Conservation (phyloP, 1,140 invertebrate species). For the Drosophila pseudoananassae region DNA sequence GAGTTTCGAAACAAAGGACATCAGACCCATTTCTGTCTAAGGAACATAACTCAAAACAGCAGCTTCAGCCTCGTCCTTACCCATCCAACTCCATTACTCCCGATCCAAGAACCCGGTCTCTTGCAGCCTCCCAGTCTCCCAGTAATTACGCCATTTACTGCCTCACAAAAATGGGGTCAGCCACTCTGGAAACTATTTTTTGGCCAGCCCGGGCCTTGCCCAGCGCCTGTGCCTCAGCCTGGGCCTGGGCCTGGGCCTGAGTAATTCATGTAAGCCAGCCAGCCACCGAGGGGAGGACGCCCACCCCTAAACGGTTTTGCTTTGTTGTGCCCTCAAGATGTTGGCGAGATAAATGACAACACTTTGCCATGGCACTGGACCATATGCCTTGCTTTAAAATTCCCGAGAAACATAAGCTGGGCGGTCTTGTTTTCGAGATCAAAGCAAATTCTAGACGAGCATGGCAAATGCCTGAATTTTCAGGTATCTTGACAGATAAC, state of each 20-base stretch:
- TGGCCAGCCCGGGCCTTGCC: constrained; percentile 37
- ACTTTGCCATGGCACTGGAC: constrained; percentile 48
- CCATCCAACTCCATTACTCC: not conserved
- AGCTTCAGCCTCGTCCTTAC: constrained; percentile 13
- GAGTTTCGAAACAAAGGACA: constrained; percentile 67
- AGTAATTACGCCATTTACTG: constrained; percentile 82
- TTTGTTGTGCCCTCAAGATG: constrained; percentile 68
- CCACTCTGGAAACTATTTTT: constrained; percentile 69
- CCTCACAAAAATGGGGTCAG: constrained; percentile 68
- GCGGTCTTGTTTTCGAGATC: constrained; percentile 48
- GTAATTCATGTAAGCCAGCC: not conserved
- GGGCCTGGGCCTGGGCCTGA: not conserved
- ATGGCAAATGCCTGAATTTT: constrained; percentile 28
- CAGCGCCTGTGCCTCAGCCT: not conserved
- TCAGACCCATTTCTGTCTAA: constrained; percentile 29
- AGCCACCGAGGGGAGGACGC: not conserved
- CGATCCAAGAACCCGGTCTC: constrained; percentile 47
- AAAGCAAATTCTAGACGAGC: constrained; percentile 54
- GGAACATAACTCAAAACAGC: constrained; percentile 75
- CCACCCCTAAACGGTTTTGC: constrained; percentile 34
- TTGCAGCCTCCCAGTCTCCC: constrained; percentile 39
- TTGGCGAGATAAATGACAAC: constrained; percentile 77
- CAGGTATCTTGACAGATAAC: constrained; percentile 12
- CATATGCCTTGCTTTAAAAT: constrained; percentile 40
- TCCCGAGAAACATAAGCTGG: constrained; percentile 40